A percentile compares a stretch with the other conserved stretches of the same genome.
These are phyloP conservation scores for Ophioninae sp. DNA, from an alignment of 2,888 invertebrate species.

Conservation along the genomic window DNA sequence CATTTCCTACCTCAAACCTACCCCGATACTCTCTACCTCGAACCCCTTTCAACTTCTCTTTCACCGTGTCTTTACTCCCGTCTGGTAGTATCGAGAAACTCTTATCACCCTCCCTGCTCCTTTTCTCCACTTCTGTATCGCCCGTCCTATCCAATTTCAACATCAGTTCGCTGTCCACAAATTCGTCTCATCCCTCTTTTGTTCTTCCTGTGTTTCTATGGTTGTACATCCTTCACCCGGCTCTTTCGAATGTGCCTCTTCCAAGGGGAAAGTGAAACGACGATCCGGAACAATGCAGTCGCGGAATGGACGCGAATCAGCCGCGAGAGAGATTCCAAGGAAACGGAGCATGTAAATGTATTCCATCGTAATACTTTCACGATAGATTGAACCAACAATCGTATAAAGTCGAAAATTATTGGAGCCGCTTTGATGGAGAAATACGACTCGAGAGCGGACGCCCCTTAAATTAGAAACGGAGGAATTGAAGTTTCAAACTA, in stretches of 20 bases:
- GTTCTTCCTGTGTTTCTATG: constrained; percentile 23
- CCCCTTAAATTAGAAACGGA: neutral
- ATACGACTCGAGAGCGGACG: neutral
- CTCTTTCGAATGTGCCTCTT: constrained; percentile 20
- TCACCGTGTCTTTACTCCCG: constrained; percentile 22
- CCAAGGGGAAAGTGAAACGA: constrained; percentile 6
- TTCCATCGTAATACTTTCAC: neutral
- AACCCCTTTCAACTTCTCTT: constrained; percentile 21
- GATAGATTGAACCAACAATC: neutral
- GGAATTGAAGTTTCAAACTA: neutral
- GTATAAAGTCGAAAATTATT: neutral
- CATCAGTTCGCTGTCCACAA: constrained; percentile 47
- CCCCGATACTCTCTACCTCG: constrained; percentile 30
- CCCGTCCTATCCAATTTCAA: constrained; percentile 58
- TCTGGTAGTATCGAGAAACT: constrained; percentile 39
- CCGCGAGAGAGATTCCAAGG: neutral
- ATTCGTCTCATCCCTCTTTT: constrained; percentile 42
- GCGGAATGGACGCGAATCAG: constrained; percentile 9
- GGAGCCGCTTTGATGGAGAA: neutral
- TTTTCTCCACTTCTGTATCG: constrained; percentile 36
- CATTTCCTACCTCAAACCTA: constrained; percentile 40
- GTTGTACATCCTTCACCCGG: constrained; percentile 21
- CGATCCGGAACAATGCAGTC: constrained; percentile 11
- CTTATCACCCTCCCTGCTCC: constrained; percentile 38
- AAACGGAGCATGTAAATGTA: neutral